Conservation (phyloP, 2,888 invertebrate species). For the Odontomyia ornata region DNA sequence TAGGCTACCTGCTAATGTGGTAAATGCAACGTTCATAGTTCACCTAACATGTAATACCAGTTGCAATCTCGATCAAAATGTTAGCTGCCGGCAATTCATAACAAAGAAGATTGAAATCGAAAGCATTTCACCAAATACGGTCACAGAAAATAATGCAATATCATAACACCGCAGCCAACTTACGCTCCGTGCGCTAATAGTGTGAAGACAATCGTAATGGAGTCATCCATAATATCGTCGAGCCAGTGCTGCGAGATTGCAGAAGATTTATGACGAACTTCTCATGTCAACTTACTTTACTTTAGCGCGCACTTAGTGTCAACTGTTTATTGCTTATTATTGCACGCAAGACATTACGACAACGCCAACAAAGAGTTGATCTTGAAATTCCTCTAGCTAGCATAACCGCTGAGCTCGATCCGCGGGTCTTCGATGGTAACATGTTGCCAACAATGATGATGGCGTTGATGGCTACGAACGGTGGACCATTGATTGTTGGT, state of each 20-base stretch:
- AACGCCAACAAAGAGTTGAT: conserved; percentile 9
- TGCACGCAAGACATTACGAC: conserved; percentile 14
- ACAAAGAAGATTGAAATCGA: conserved; percentile 14
- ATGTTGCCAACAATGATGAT: conserved; percentile 1
- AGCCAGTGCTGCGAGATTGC: not conserved
- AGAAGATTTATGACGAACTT: not conserved
- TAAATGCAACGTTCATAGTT: not conserved
- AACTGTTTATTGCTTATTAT: conserved; percentile 6
- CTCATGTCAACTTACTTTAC: not conserved
- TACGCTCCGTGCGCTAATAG: not conserved
- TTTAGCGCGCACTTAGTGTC: conserved; percentile 23
- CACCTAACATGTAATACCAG: not conserved
- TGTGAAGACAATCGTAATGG: conserved; percentile 24
- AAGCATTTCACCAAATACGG: conserved; percentile 40
- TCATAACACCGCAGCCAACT: not conserved
- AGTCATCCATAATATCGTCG: not conserved
- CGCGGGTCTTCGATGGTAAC: not conserved
- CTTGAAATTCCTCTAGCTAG: conserved; percentile 26
- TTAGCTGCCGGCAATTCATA: no score
- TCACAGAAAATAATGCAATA: not conserved
- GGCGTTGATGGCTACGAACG: not conserved
- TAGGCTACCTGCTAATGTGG: no score
- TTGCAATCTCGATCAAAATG: not conserved
- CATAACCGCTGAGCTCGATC: conserved; percentile 10
- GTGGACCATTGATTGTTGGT: conserved; percentile 3